Evolutionary conservation across 2,888 invertebrate species (phyloP), one percentile per base, ranked within the genome.

Genomic region (Eustalomyia histrio): DNA sequence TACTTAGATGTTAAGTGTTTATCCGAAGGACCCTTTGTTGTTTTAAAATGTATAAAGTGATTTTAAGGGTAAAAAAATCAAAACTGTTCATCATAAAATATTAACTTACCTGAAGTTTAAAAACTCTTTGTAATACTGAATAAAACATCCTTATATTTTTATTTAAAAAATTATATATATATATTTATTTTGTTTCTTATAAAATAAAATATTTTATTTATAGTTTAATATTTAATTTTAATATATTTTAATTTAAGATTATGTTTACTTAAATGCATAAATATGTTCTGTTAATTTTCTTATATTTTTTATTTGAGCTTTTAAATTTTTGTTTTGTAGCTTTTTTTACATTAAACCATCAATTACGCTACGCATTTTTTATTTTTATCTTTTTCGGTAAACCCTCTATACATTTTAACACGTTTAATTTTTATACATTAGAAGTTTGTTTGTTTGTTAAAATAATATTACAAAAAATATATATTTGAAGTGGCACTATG

Each of bases 401-500:
- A 43, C 64, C 72, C 58, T 67, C 67, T 72, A 67, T 76, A 76
- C 80, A 67, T 39, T 67, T 69, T 71, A 75, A 71, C 71, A 65
- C 52, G 16, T 68, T 74, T 18, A 47, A 39, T 75, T 55, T 47
- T 68, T 75, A 67, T 75, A 67, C 75, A 71, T 65, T 69, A 74
- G 57, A 50, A 64, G 43, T 65, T 53, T 52, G 33, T 10, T 60
- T 61, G 39, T n/a, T 39, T 73, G 33, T 43, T 61, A 43, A 61
- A 52, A 58, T 52, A 71, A 71, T 57, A 64, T 55, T 57, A 47
- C 43, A 47, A 47, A 47, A 47, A 47, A 47, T 47, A 47, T 47
- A 47, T 50, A n/a, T 65, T 58, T 39, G 47, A 69, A 80, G 68
- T 80, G 80, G 80, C 76, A 76, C 80, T 80, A 61, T 74, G 73